Percentiles rank a stretch among this genome's conserved stretches.
phyloP scores from a whole-genome alignment of 2,113 vertebrate genomes.

The Mixornis gularis region DNA sequence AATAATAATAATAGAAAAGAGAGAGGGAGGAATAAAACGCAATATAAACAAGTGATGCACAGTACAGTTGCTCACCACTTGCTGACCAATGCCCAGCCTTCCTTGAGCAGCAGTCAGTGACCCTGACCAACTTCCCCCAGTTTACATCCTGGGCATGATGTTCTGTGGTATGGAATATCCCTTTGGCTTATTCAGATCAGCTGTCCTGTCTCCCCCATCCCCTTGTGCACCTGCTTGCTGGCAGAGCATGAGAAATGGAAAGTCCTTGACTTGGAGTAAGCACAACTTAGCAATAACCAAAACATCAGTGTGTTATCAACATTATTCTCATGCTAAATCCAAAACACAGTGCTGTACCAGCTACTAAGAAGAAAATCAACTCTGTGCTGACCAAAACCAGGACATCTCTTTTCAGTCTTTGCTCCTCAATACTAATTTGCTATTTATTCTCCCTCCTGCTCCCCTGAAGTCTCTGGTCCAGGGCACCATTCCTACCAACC shows the following conservation, averaged over 20 bases:
- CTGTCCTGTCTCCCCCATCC: background rate
- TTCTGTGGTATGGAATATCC: background rate
- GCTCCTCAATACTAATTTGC: background rate
- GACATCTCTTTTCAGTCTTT: background rate
- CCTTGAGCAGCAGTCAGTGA: background rate
- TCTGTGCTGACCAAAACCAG: background rate
- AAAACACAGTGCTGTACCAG: background rate
- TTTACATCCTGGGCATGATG: background rate
- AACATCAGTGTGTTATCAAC: background rate
- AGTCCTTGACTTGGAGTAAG: background rate
- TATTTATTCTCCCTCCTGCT: background rate
- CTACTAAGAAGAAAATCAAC: background rate
- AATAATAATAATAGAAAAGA: background rate
- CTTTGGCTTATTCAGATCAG: background rate
- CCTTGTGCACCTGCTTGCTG: background rate
- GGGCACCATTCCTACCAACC: constrained; percentile 75
- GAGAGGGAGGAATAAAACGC: background rate
- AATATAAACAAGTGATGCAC: background rate
- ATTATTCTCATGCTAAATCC: background rate
- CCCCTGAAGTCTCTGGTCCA: constrained; percentile 74
- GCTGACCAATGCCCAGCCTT: background rate
- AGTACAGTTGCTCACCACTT: background rate
- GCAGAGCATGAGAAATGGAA: background rate
- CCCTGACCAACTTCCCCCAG: background rate
- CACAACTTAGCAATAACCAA: background rate